Evolutionary conservation across 1,140 invertebrate species (phyloP), one percentile per base, ranked within the genome.

Genomic region (Helicoverpa armigera): DNA sequence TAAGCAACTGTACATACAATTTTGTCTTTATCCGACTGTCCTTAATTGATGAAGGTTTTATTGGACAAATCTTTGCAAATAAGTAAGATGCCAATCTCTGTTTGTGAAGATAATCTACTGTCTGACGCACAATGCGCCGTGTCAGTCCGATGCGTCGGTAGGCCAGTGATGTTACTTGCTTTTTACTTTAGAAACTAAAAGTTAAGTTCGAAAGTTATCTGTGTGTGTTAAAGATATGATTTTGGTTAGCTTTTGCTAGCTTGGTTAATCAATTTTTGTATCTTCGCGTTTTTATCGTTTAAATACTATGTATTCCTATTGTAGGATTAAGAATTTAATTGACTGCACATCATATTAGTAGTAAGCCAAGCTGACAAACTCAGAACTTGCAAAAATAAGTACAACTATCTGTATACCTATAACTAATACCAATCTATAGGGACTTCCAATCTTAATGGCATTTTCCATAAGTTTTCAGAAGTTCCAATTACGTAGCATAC

Each of bases 81-180:
- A n/a, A n/a, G n/a, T n/a, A n/a, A n/a, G n/a, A n/a, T n/a, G 90
- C 86, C 91, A 87, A 91, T 89, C 87, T 88, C 80, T 85, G 85
- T 87, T 86, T 88, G 87, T 90, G 84, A 63, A 88, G 87, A 90
- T 89, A 87, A 92, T 90, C 89, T 89, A 80, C 85, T 84, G 83
- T 84, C 83, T 86, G 29, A 35, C 61, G 72, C 60, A 51, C 82
- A 77, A 75, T 75, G 54, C 58, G 29, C 50, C 60, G 58, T 76
- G 56, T 75, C 63, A 67, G 63, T 67, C 43, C 5, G 3, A 43
- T 16, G n/a, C 13, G 2, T 54, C 14, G n/a, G 53, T 54, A n/a
- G 2, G 13, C 5, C 5, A 14, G 13, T 3, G 13, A 54, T 54
- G 3, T n/a, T 16, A n/a, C 53, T 54, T 54, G 5, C 3, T 54